Conservation (phyloP, 2,113 vertebrate genomes). For the Pyrgilauda ruficollis region DNA sequence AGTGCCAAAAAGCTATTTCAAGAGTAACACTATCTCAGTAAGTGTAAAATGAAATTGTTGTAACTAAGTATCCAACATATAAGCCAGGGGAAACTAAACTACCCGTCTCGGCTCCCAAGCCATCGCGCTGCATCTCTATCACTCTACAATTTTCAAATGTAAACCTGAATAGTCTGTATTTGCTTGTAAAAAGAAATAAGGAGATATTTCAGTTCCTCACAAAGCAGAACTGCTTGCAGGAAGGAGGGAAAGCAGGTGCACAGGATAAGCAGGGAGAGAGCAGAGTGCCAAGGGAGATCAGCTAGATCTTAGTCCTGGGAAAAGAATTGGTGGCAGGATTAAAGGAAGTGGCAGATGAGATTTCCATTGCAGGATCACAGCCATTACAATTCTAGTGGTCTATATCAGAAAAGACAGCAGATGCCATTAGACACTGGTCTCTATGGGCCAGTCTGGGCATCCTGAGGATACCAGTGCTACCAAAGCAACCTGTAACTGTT, state of each 20-base stretch:
- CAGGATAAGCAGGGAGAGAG: not conserved
- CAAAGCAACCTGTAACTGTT: not conserved
- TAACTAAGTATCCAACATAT: not conserved
- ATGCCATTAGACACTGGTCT: not conserved
- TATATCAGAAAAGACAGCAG: not conserved
- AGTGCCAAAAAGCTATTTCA: not conserved
- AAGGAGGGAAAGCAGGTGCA: not conserved
- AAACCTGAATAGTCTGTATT: not conserved
- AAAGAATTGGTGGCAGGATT: not conserved
- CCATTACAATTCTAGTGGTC: not conserved
- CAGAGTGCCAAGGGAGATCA: not conserved
- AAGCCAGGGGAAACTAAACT: not conserved
- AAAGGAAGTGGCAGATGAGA: not conserved
- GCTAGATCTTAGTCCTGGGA: not conserved
- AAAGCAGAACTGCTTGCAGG: not conserved
- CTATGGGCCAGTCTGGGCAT: accelerated
- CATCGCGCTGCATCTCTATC: not conserved
- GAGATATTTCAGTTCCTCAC: not conserved
- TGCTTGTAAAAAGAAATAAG: not conserved
- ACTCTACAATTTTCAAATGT: not conserved
- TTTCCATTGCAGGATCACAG: not conserved
- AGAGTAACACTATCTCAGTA: not conserved
- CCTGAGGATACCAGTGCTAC: not conserved
- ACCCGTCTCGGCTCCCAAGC: not conserved
- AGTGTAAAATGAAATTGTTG: not conserved